Percentiles rank a stretch among this genome's conserved stretches.
Evolutionary conservation across 1,140 invertebrate species (phyloP).

Genomic region (Saxidomus purpurata): DNA sequence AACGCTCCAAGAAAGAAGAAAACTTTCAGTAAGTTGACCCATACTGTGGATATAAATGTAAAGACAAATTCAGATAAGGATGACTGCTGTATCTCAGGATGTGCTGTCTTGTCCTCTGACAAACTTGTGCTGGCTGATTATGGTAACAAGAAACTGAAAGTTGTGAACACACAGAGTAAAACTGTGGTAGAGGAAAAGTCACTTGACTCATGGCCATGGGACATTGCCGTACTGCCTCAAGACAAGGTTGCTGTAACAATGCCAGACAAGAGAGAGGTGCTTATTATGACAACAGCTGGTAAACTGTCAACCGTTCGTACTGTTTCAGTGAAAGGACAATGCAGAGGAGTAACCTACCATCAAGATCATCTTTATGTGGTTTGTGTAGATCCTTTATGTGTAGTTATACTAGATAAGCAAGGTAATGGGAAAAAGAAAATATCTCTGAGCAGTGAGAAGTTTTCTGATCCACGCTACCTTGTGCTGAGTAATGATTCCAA

Average conservation of each 20-base stretch:
- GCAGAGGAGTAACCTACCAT: neutral
- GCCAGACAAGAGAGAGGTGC: neutral
- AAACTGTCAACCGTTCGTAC: neutral
- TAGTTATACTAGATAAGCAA: neutral
- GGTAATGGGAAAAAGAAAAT: neutral
- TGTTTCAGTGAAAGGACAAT: neutral
- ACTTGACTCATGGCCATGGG: neutral
- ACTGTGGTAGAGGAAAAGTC: neutral
- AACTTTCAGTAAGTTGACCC: neutral
- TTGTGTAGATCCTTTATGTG: neutral
- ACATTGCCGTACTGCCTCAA: neutral
- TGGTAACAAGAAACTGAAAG: neutral
- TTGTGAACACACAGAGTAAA: neutral
- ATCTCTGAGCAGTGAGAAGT: neutral
- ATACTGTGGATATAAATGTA: neutral
- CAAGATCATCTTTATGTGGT: conserved; percentile 3
- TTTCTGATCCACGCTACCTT: neutral
- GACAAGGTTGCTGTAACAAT: neutral
- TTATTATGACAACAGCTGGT: neutral
- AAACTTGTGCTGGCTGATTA: neutral
- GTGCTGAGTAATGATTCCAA: neutral
- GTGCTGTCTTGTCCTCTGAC: neutral
- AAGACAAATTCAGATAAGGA: neutral
- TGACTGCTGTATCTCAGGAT: neutral
- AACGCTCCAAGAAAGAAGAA: neutral